phyloP scores from a whole-genome alignment of 2,888 invertebrate genomes.

The Hypomecis atomaria region DNA sequence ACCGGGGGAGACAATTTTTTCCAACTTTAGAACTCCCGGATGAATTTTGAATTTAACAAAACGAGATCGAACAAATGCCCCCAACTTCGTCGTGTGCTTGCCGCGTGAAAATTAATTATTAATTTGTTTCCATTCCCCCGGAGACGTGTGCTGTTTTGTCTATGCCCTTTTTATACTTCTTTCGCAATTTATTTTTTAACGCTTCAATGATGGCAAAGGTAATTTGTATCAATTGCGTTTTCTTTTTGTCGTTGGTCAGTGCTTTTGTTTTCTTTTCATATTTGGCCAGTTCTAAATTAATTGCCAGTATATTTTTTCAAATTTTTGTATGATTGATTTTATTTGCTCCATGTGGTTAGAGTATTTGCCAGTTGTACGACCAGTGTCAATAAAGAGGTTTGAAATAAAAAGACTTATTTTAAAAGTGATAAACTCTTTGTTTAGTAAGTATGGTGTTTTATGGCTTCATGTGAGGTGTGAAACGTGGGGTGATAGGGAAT shows the following conservation, averaged over 20 bases:
- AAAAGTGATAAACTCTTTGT: conserved; percentile 38
- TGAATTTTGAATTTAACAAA: conserved; percentile 77
- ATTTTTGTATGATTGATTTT: no score
- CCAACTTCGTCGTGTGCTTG: conserved; percentile 65
- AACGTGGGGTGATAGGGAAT: conserved; percentile 28
- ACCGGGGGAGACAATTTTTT: conserved; percentile 65
- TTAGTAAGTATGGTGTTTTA: conserved; percentile 35
- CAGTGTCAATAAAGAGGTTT: no score
- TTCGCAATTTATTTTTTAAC: conserved; percentile 63
- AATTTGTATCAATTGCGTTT: conserved; percentile 68
- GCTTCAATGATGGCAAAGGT: conserved; percentile 67
- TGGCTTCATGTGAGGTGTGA: conserved; percentile 33
- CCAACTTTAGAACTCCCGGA: conserved; percentile 68
- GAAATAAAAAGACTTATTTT: neutral
- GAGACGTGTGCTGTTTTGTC: conserved; percentile 64
- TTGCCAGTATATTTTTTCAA: conserved; percentile 20
- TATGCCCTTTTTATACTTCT: conserved; percentile 61
- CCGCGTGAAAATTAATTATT: conserved; percentile 80
- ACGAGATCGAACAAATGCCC: conserved; percentile 71
- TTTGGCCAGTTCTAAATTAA: conserved; percentile 21
- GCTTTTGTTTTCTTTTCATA: conserved; percentile 35
- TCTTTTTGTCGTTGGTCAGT: conserved; percentile 38
- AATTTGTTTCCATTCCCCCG: conserved; percentile 75
- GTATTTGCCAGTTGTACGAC: neutral
- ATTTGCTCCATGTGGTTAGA: neutral